Base-by-base conservation (phyloP, 2,797 vertebrate species). In the Pseudomugil tenellus region DNA sequence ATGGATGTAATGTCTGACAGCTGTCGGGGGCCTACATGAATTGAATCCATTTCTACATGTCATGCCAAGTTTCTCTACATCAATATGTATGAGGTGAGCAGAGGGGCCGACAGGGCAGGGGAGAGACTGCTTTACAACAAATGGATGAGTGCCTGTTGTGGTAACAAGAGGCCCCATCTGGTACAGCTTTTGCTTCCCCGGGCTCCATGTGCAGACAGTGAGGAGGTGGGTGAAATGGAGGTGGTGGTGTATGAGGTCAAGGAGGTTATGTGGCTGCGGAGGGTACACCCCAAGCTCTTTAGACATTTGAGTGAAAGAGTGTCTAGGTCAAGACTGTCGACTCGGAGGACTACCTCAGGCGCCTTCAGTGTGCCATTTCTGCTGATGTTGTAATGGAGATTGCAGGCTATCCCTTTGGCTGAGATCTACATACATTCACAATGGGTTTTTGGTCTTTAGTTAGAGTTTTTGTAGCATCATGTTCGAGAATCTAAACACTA, bases 1-100 rank as follows among this genome's bases (percentile, higher is more conserved):
- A 71, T 92, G 84, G 89, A 68, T 74, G 77, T 93, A 91, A 93
- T 93, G 86, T 91, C 83, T 90, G 92, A 89, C 92, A 92, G 91
- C 91, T 93, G 91, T 89, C 73, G 76, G 83, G n/a, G 87, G 81
- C 79, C 83, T 41, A 53, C 59, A 60, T 9, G 67, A 84, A 90
- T 67, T 67, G 77, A 86, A 83, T 89, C 80, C 83, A 89, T 82
- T 85, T 87, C 66, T 70, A 58, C 35, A 58, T 70, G 83, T 77
- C 81, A 62, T 71, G 85, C 90, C 85, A 89, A 88, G 84, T 87
- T 92, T 84, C 79, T 79, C 77, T 67, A 70, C 84, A 89, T 92
- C 89, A 90, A 87, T 91, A 89, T 91, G 90, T 85, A 87, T 82
- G 84, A 86, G 77, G 79, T 31, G 56, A 79, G 66, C 46, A 10